Base-by-base conservation (phyloP, 2,888 invertebrate genomes). In the Spicauda simplicius region DNA sequence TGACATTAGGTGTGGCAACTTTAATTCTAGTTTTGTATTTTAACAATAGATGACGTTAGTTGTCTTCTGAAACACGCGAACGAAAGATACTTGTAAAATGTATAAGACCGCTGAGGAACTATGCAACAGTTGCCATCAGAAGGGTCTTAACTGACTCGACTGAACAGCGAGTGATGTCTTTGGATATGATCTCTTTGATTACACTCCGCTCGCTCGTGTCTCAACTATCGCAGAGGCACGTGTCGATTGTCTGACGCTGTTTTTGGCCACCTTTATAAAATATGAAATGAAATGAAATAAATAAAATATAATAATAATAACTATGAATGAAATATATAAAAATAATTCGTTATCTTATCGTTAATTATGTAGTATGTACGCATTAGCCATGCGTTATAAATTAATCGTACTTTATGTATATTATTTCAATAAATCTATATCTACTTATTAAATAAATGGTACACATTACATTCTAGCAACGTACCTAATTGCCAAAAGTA, bases 121-220 rank as follows among this genome's bases (percentile, higher is more conserved):
- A 8, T 8, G 10, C 1, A 14, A 41, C 14, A 14, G 5, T 62
- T 83, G 87, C 86, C 87, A 86, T 87, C 87, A 86, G 86, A 80
- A 82, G 82, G 91, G 91, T 91, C 90, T 89, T 90, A 91, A 91
- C 91, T 91, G 91, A 91, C 91, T 91, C 90, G 91, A 92, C 91
- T 91, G 91, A 91, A 91, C 91, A 91, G 92, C 87, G 91, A 80
- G 76, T 93, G 91, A 92, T 91, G 91, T 5, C n/a, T 60, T 3
- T n/a, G 45, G 45, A 45, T n/a, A 45, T 45, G 45, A 45, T 45
- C 45, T 45, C 45, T 10, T n/a, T 45, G 45, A 45, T 45, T 45
- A 45, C n/a, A n/a, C n/a, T 45, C 45, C 45, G 45, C 45, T 45
- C 45, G 45, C 45, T 5, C 75, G 74, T 61, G 73, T 64, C 78